A percentile compares a stretch with the other conserved stretches of the same genome.
Evolutionary conservation across 1,140 invertebrate genomes (phyloP).

Genomic region (Proales similis): DNA sequence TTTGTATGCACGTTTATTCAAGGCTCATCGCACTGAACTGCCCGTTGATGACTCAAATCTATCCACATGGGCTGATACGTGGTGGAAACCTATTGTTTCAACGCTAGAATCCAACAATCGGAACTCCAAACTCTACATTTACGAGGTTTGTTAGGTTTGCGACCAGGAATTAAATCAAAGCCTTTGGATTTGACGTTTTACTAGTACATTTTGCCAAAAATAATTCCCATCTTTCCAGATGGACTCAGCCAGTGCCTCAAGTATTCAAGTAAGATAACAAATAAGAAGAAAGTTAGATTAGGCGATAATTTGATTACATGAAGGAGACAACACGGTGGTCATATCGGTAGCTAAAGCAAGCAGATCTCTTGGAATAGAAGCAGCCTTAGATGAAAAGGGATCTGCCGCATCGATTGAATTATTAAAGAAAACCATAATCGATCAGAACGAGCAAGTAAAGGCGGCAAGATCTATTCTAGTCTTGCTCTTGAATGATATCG

Average conservation of each 20-base stretch:
- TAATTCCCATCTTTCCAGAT: conserved; percentile 20
- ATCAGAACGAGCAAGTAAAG: background rate
- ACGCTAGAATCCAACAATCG: conserved; percentile 11
- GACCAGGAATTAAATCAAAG: no score
- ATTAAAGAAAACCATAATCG: no score
- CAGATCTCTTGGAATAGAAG: conserved; percentile 3
- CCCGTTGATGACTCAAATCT: background rate
- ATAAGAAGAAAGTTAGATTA: background rate
- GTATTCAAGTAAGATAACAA: background rate
- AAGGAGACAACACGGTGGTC: conserved; percentile 2
- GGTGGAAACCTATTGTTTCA: conserved; percentile 10
- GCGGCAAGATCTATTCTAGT: background rate
- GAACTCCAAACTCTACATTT: background rate
- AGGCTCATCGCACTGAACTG: background rate
- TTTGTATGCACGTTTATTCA: conserved; percentile 30
- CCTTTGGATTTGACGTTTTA: no score
- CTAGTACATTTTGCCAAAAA: conserved; percentile 16
- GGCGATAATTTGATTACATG: background rate
- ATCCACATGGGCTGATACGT: background rate
- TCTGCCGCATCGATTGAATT: no score
- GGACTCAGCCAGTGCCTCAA: conserved; percentile 20
- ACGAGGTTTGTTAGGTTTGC: no score
- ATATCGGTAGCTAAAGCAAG: conserved; percentile 13
- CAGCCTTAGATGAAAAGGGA: no score
- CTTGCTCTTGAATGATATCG: background rate